Evolutionary conservation across 2,888 invertebrate species (phyloP).

Genomic region (Caenorhabditis afra): DNA sequence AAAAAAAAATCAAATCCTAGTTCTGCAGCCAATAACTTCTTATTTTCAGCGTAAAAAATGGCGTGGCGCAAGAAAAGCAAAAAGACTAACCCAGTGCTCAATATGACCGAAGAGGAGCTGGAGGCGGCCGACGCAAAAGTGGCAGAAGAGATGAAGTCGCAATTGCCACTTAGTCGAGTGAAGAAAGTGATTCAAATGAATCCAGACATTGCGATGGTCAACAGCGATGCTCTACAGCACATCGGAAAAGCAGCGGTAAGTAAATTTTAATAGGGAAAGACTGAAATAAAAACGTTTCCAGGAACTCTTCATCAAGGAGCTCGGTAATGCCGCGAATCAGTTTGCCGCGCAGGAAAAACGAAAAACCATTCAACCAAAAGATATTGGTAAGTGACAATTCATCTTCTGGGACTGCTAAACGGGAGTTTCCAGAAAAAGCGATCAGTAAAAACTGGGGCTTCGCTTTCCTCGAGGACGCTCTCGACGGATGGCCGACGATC

Average conservation of each 20-base stretch:
- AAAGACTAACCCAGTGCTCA: slow-evolving; percentile 28
- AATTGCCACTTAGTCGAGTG: slow-evolving; percentile 63
- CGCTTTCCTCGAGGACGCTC: slow-evolving; percentile 74
- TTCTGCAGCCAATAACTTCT: slow-evolving; percentile 9
- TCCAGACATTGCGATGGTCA: slow-evolving; percentile 67
- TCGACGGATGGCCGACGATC: slow-evolving; percentile 74
- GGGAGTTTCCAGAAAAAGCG: slow-evolving; percentile 71
- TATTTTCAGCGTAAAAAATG: slow-evolving; percentile 21
- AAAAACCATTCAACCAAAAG: slow-evolving; percentile 72
- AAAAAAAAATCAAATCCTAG: neutral
- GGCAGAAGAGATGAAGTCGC: slow-evolving; percentile 51
- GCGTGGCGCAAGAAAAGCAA: slow-evolving; percentile 49
- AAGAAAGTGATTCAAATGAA: slow-evolving; percentile 66
- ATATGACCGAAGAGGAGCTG: slow-evolving; percentile 49
- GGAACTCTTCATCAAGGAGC: slow-evolving; percentile 72
- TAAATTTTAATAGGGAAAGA: too few relatives aligned
- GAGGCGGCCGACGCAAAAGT: slow-evolving; percentile 35
- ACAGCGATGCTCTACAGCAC: slow-evolving; percentile 68
- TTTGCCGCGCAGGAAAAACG: slow-evolving; percentile 68
- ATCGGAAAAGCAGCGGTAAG: slow-evolving; percentile 71
- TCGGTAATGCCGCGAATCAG: slow-evolving; percentile 69
- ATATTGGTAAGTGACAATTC: slow-evolving; percentile 66
- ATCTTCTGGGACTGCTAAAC: too few relatives aligned
- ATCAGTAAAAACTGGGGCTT: slow-evolving; percentile 69
- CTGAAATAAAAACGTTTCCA: too few relatives aligned